A percentile compares a stretch with the other conserved stretches of the same genome.
phyloP scores from a whole-genome alignment of 2,888 invertebrate genomes.

The Hyppa rectilinea region DNA sequence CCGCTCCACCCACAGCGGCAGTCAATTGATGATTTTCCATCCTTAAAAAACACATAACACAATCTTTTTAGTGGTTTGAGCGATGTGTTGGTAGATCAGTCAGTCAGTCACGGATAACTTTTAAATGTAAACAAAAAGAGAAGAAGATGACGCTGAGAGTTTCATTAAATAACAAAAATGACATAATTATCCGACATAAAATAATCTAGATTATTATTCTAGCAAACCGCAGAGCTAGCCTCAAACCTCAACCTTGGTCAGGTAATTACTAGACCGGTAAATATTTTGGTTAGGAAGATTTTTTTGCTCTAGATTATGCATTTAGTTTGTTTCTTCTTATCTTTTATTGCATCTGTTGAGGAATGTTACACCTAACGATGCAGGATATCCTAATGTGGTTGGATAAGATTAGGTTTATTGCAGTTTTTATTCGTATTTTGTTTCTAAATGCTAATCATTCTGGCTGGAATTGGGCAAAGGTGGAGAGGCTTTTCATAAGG shows the following conservation, averaged over 20 bases:
- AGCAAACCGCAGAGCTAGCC: slow-evolving; percentile 28
- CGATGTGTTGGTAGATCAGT: too few relatives aligned
- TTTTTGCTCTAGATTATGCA: neutral
- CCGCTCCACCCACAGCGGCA: too few relatives aligned
- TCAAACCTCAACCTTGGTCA: slow-evolving; percentile 47
- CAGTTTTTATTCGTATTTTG: neutral
- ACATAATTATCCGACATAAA: slow-evolving; percentile 16
- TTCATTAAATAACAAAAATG: too few relatives aligned
- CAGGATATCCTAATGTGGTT: slow-evolving; percentile 24
- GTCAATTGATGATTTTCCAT: too few relatives aligned
- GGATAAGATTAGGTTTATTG: neutral
- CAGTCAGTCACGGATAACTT: too few relatives aligned
- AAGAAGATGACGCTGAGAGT: too few relatives aligned
- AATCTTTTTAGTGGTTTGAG: too few relatives aligned
- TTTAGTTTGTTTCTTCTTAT: neutral
- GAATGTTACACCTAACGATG: neutral
- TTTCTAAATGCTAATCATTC: neutral
- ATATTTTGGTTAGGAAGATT: slow-evolving; percentile 5
- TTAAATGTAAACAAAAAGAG: too few relatives aligned
- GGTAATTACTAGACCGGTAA: slow-evolving; percentile 37
- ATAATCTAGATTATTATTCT: slow-evolving; percentile 25
- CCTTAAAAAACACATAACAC: too few relatives aligned
- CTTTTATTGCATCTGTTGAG: slow-evolving; percentile 8
- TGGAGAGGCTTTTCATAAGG: too few relatives aligned
- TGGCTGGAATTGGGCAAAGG: neutral